phyloP scores from a whole-genome alignment of 2,888 invertebrate species.

The Homarus gammarus region DNA sequence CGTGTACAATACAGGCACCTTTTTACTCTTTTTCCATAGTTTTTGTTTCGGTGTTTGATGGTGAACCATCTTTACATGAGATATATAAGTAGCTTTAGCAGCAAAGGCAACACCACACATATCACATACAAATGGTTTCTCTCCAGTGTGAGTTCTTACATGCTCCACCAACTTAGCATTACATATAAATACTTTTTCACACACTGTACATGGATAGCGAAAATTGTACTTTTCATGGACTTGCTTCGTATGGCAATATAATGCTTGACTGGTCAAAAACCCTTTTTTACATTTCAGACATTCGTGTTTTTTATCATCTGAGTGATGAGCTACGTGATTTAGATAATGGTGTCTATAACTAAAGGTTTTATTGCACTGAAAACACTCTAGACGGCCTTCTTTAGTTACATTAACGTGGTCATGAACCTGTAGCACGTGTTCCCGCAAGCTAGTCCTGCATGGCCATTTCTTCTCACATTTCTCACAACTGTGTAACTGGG shows the following conservation, averaged over 20 bases:
- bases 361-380: slow-evolving; percentile 15
- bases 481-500: slow-evolving; percentile 3
- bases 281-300: slow-evolving; percentile 17
- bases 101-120: slow-evolving; percentile 18
- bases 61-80: slow-evolving; percentile 6
- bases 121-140: slow-evolving; percentile 20
- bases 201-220: slow-evolving; percentile 11
- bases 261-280: slow-evolving; percentile 2
- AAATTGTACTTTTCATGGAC: slow-evolving; percentile 24
- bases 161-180: slow-evolving; percentile 24
- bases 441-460: slow-evolving; percentile 3
- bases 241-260: slow-evolving; percentile 23
- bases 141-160: slow-evolving; percentile 16
- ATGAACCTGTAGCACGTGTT: slow-evolving; percentile 16
- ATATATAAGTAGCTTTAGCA: slow-evolving; percentile 14
- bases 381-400: slow-evolving; percentile 10
- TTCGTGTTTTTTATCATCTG: neutral
- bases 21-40: neutral
- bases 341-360: slow-evolving; percentile 24
- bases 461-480: neutral
- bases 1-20: neutral
- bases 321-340: slow-evolving; percentile 4
- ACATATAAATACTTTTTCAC: slow-evolving; percentile 23
- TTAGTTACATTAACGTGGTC: slow-evolving; percentile 9
- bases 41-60: neutral